Evolutionary conservation across 2,113 vertebrate species (phyloP).

Genomic region (Festucalex cinctus): DNA sequence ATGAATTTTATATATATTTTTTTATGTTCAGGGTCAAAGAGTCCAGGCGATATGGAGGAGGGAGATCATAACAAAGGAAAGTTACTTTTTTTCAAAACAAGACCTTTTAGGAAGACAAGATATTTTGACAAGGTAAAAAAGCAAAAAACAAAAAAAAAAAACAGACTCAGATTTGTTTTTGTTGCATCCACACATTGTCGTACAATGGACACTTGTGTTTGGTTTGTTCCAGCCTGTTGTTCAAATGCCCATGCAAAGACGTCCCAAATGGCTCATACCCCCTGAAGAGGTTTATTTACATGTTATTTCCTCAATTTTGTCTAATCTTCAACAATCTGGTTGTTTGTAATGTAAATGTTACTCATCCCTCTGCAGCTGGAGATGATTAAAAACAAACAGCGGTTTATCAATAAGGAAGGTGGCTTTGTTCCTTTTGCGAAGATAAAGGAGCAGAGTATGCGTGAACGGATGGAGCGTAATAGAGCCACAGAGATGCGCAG

Average conservation of each 20-base stretch:
- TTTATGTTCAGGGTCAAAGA: slow-evolving; percentile 75
- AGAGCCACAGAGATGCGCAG: slow-evolving; percentile 88
- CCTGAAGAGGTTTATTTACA: slow-evolving; percentile 66
- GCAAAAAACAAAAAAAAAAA: too few relatives aligned
- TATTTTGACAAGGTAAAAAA: slow-evolving; percentile 90
- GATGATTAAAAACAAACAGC: slow-evolving; percentile 80
- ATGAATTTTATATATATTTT: not conserved
- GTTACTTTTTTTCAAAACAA: slow-evolving; percentile 72
- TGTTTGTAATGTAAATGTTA: not conserved
- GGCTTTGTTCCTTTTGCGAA: slow-evolving; percentile 93
- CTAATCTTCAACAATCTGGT: not conserved
- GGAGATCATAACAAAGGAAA: slow-evolving; percentile 82
- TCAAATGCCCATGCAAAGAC: slow-evolving; percentile 62
- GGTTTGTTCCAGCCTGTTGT: slow-evolving; percentile 52
- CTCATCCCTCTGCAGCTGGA: slow-evolving; percentile 51
- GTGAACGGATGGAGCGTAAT: slow-evolving; percentile 85
- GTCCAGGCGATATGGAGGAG: slow-evolving; percentile 81
- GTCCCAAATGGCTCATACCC: slow-evolving; percentile 71
- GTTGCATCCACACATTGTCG: not conserved
- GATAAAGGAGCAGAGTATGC: slow-evolving; percentile 92
- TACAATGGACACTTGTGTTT: slow-evolving; percentile 1
- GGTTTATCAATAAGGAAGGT: slow-evolving; percentile 78
- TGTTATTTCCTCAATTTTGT: not conserved
- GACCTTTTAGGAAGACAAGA: slow-evolving; percentile 81
- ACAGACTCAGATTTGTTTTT: not conserved